Percentiles rank a stretch among this genome's conserved stretches.
Evolutionary conservation across 92 coral and sea anemone species (phyloP).

Genomic region (Diadumene lineata): DNA sequence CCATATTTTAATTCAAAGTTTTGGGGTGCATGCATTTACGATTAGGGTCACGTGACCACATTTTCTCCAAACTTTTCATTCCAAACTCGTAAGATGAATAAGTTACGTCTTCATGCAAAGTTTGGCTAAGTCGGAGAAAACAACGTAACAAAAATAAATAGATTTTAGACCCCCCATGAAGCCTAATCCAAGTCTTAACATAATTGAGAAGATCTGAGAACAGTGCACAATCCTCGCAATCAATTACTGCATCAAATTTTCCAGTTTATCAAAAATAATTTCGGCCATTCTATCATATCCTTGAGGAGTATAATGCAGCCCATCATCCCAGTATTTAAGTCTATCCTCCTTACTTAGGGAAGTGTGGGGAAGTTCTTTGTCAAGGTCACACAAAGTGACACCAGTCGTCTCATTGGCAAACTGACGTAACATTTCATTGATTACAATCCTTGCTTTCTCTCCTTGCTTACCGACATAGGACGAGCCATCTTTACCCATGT

Average conservation of each 20-base stretch:
- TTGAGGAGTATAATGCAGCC: conserved; percentile 72
- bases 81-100: too few species aligned
- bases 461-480: conserved; percentile 73
- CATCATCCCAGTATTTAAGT: conserved; percentile 79
- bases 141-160: too few species aligned
- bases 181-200: too few species aligned
- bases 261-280: conserved; percentile 61
- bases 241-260: background rate
- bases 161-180: too few species aligned
- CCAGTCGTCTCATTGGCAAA: conserved; percentile 28
- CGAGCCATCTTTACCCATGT: conserved; percentile 48
- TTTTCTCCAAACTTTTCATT: too few species aligned
- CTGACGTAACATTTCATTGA: conserved; percentile 61
- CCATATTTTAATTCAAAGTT: too few species aligned
- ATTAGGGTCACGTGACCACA: too few species aligned
- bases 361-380: conserved; percentile 54
- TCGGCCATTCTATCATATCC: conserved; percentile 82
- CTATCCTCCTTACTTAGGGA: conserved; percentile 43
- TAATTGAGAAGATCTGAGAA: too few species aligned
- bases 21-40: too few species aligned
- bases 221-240: too few species aligned
- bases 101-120: too few species aligned
- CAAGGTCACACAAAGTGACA: conserved; percentile 66
- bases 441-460: conserved; percentile 54
- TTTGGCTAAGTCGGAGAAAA: too few species aligned